These are phyloP conservation scores for Trissoscelio sp. DNA, from an alignment of 2,888 invertebrate genomes.

Conservation along the genomic window DNA sequence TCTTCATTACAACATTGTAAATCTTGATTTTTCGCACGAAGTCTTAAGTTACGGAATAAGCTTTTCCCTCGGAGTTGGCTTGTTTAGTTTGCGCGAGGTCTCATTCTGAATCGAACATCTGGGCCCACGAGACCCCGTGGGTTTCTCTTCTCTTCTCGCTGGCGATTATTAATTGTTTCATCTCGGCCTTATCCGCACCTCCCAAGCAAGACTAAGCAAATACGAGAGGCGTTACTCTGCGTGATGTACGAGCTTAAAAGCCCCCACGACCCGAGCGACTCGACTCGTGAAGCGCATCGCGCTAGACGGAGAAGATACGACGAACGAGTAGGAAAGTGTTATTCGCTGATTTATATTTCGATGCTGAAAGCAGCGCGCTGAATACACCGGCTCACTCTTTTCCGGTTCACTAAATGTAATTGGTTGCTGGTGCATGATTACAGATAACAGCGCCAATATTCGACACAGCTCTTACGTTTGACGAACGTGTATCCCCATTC, in stretches of 20 bases:
- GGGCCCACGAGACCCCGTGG: conserved; percentile 57
- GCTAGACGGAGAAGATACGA: conserved; percentile 55
- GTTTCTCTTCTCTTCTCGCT: conserved; percentile 66
- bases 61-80: conserved; percentile 3
- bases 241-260: conserved; percentile 83
- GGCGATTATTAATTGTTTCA: conserved; percentile 82
- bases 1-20: too few species aligned
- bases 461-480: conserved; percentile 62
- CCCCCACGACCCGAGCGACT: conserved; percentile 75
- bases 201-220: conserved; percentile 82
- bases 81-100: conserved; percentile 5
- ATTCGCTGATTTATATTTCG: conserved; percentile 80
- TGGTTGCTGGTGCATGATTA: conserved; percentile 78
- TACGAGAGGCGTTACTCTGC: conserved; percentile 81
- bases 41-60: not conserved
- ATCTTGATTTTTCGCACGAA: too few species aligned
- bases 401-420: conserved; percentile 82
- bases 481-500: conserved; percentile 43
- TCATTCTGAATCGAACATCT: conserved; percentile 66
- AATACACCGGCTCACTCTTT: conserved; percentile 77
- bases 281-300: conserved; percentile 48
- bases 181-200: conserved; percentile 81
- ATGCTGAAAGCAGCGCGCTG: conserved; percentile 74
- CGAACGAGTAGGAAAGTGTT: conserved; percentile 72
- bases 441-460: conserved; percentile 74